Percentiles rank a stretch among this genome's conserved stretches.
These are phyloP conservation scores for Polyodon spathula DNA, from an alignment of 2,113 vertebrate species.

Conservation along the genomic window DNA sequence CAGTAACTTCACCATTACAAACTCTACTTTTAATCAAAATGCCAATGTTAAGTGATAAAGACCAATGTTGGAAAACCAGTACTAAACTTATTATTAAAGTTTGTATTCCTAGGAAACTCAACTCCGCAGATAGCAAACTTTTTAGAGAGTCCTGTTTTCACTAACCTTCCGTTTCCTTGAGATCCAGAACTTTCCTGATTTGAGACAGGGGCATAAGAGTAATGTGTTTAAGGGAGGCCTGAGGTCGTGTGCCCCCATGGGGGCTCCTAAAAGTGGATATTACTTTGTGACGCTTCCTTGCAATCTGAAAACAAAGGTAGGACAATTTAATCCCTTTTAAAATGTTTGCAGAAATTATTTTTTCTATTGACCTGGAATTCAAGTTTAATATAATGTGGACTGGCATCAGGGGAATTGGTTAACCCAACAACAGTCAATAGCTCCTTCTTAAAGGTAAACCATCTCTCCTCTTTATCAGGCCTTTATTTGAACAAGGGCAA, in stretches of 20 bases:
- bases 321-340: neutral
- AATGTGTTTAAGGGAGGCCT: constrained; percentile 87
- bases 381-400: neutral
- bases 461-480: constrained; percentile 36
- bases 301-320: constrained; percentile 61
- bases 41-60: too few species aligned
- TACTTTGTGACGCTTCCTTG: constrained; percentile 90
- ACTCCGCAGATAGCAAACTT: too few species aligned
- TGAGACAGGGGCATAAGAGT: constrained; percentile 93
- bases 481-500: constrained; percentile 16
- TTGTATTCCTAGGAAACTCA: too few species aligned
- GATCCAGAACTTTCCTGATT: constrained; percentile 88
- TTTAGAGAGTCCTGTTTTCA: neutral
- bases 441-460: constrained; percentile 33
- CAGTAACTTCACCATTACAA: too few species aligned
- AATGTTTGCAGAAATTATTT: neutral
- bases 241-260: constrained; percentile 74
- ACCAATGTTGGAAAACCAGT: too few species aligned
- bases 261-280: constrained; percentile 90
- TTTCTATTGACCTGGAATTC: neutral
- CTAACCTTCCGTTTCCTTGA: constrained; percentile 90
- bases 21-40: too few species aligned
- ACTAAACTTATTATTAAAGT: too few species aligned
- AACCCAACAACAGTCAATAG: constrained; percentile 36
- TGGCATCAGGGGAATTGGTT: constrained; percentile 18